Conservation (phyloP, 2,113 vertebrate species). For the Sander lucioperca region DNA sequence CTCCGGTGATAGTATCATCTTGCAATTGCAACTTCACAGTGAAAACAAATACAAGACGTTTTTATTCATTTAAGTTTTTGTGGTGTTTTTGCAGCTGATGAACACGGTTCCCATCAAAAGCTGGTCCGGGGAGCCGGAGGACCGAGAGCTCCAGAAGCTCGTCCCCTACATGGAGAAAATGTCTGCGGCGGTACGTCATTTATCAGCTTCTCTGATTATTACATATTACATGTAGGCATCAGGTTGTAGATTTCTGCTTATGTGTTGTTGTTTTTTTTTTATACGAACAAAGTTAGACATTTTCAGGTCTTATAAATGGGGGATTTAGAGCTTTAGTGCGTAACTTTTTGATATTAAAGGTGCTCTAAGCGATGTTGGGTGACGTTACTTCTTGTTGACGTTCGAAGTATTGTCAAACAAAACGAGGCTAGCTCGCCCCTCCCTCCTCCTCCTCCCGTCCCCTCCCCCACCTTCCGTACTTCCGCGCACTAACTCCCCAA, state of each 20-base stretch:
- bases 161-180: constrained; percentile 82
- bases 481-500: no score
- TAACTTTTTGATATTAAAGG: no score
- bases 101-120: constrained; percentile 84
- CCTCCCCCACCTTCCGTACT: no score
- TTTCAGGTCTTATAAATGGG: neutral
- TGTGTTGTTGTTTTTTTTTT: no score
- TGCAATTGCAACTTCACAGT: neutral
- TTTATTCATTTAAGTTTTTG: neutral
- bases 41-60: neutral
- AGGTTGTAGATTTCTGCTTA: neutral
- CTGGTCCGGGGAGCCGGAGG: constrained; percentile 82
- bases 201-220: neutral
- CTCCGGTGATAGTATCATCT: neutral
- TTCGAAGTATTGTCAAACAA: no score
- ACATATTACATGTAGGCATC: neutral
- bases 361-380: no score
- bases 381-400: no score
- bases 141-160: constrained; percentile 84
- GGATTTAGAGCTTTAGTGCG: neutral
- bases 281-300: neutral
- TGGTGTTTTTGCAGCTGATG: constrained; percentile 78
- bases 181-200: constrained; percentile 75
- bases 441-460: no score
- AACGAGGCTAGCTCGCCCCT: no score